phyloP scores from a whole-genome alignment of 2,797 vertebrate genomes.

The Gallirallus australis region DNA sequence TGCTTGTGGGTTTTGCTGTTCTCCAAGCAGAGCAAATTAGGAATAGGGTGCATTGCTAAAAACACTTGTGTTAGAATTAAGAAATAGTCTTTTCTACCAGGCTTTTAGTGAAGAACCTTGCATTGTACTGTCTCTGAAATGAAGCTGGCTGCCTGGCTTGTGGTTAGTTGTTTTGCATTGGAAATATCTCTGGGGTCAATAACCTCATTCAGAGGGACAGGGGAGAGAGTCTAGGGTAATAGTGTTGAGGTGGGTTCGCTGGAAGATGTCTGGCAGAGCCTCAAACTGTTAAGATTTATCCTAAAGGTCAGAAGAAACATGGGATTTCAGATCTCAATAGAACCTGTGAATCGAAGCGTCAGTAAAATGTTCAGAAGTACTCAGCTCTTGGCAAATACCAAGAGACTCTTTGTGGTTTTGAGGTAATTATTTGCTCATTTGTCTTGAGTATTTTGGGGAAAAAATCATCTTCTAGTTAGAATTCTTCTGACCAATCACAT shows the following conservation, averaged over 20 bases:
- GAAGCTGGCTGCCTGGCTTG: background rate
- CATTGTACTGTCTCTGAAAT: background rate
- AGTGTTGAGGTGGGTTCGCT: background rate
- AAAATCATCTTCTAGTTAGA: background rate
- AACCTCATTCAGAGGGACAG: background rate
- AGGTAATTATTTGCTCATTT: background rate
- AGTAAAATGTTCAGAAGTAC: background rate
- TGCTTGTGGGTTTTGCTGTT: background rate
- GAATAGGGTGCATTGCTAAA: background rate
- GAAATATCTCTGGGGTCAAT: background rate
- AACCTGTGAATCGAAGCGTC: fast-evolving
- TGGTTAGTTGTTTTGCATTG: too few relatives aligned
- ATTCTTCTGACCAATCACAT: background rate
- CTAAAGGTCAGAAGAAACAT: background rate
- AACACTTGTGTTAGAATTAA: background rate
- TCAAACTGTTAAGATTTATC: background rate
- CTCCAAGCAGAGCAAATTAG: background rate
- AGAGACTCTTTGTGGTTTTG: fast-evolving
- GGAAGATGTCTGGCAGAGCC: background rate
- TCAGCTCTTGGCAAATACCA: background rate
- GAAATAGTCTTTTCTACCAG: background rate
- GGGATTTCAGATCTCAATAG: background rate
- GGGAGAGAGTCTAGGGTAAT: background rate
- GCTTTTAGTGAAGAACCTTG: background rate
- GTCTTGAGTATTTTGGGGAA: background rate